Conservation (phyloP, 2,888 invertebrate genomes). For the Ephialtes manifestator region DNA sequence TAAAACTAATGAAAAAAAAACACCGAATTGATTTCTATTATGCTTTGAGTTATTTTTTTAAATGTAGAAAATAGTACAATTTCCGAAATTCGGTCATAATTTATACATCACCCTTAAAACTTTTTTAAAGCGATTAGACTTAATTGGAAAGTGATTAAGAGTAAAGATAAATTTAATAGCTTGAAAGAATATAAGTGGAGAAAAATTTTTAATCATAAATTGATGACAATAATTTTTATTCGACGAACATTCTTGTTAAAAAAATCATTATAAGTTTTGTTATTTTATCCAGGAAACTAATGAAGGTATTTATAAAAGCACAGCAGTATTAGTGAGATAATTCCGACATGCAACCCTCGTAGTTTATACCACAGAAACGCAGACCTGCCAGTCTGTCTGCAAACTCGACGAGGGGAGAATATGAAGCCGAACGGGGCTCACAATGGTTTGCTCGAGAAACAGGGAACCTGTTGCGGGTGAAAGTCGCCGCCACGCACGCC, state of each 20-base stretch:
- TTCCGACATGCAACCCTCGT: neutral
- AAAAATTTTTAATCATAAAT: neutral
- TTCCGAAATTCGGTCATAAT: too few species aligned
- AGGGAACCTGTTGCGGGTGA: conserved; percentile 57
- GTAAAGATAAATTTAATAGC: neutral
- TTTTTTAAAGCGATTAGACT: too few species aligned
- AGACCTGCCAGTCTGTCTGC: conserved; percentile 43
- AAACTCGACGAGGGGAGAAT: conserved; percentile 27
- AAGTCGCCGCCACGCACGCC: conserved; percentile 33
- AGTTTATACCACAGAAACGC: conserved; percentile 41
- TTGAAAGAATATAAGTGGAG: neutral
- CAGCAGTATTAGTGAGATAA: neutral
- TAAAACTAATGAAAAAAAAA: too few species aligned
- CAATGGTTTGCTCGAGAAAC: conserved; percentile 22
- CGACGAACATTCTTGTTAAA: neutral
- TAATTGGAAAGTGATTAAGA: too few species aligned
- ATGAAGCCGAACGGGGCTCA: conserved; percentile 15
- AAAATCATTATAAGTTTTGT: neutral
- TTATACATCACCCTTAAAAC: too few species aligned
- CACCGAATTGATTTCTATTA: too few species aligned
- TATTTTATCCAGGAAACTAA: neutral
- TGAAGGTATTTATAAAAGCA: neutral
- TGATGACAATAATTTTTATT: neutral
- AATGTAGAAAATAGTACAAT: too few species aligned
- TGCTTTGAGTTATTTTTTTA: too few species aligned